Evolutionary conservation across 2,113 vertebrate species (phyloP).

Genomic region (Heterotilapia buettikoferi): DNA sequence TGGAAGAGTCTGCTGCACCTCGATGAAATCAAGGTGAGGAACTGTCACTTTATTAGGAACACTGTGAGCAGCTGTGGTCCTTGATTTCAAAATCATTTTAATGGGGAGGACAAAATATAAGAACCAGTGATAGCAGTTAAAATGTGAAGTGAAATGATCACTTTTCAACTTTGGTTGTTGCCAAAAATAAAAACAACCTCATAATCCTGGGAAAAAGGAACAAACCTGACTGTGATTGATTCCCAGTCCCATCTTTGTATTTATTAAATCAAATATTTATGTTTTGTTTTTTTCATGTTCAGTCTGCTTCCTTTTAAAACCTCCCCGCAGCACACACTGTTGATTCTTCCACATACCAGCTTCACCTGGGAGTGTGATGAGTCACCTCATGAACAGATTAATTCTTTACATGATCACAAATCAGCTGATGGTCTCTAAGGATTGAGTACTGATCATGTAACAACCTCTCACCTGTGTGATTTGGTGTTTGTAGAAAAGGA

Average conservation of each 20-base stretch:
- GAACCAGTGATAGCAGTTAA: background rate
- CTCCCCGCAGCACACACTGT: background rate
- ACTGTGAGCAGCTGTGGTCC: background rate
- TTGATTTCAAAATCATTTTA: background rate
- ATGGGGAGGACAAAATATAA: background rate
- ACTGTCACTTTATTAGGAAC: background rate
- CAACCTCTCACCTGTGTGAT: background rate
- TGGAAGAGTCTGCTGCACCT: constrained; percentile 93
- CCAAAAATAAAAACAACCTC: background rate
- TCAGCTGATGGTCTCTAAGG: background rate
- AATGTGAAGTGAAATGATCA: background rate
- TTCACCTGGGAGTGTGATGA: background rate
- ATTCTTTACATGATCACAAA: background rate
- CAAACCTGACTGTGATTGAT: background rate
- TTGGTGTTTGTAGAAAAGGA: constrained; percentile 78
- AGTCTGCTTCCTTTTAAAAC: background rate
- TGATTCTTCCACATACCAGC: background rate
- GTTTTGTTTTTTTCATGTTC: background rate
- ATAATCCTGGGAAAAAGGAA: background rate
- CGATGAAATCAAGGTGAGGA: constrained; percentile 86
- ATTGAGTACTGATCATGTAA: background rate
- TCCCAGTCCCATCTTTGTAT: background rate
- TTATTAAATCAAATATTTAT: background rate
- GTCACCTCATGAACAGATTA: background rate
- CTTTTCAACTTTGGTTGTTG: background rate